Percentiles rank a stretch among this genome's conserved stretches.
These are phyloP conservation scores for Colletes gigas DNA, from an alignment of 1,140 invertebrate species.

Conservation along the genomic window DNA sequence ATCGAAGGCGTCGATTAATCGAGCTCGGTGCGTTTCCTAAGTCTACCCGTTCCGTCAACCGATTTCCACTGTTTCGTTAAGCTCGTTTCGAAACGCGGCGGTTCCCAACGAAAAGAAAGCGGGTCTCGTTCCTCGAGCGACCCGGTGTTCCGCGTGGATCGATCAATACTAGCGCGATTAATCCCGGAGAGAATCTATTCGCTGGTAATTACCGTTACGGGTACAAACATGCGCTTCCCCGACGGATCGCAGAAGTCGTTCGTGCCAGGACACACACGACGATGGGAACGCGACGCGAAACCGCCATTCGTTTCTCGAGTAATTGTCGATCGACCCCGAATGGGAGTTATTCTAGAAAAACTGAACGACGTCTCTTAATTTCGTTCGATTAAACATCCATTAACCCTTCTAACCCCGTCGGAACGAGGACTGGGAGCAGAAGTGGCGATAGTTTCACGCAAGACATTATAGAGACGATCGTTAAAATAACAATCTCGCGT, in stretches of 20 bases:
- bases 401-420: no score
- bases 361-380: no score
- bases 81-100: conserved; percentile 16
- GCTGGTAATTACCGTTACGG: conserved; percentile 59
- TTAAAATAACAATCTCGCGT: no score
- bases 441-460: no score
- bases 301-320: conserved; percentile 37
- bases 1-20: conserved; percentile 34
- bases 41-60: conserved; percentile 28
- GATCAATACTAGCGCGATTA: conserved; percentile 59
- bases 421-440: no score
- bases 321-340: background rate
- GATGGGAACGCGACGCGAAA: conserved; percentile 25
- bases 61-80: conserved; percentile 16
- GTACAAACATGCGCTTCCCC: conserved; percentile 37
- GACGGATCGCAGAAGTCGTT: background rate
- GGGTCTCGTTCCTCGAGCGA: conserved; percentile 14
- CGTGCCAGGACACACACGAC: background rate
- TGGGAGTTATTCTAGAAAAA: background rate
- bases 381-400: background rate
- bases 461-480: no score
- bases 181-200: conserved; percentile 60
- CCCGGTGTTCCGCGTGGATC: conserved; percentile 35
- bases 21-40: conserved; percentile 33
- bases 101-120: conserved; percentile 8